A percentile compares a stretch with the other conserved stretches of the same genome.
Conservation (phyloP, 2,888 invertebrate species). For the Drosophila glabriapex region DNA sequence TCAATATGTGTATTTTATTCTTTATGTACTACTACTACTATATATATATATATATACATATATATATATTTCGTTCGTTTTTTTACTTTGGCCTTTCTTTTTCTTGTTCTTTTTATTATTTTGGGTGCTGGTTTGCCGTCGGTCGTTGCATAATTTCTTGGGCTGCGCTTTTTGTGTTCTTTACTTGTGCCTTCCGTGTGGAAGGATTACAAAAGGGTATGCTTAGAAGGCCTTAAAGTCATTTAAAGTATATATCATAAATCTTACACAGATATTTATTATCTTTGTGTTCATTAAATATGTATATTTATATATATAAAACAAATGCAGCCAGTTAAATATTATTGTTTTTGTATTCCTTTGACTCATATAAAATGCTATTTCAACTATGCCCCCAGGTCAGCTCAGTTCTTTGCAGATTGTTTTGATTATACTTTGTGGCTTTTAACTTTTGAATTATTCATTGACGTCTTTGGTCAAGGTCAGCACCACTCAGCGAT, state of each 20-base stretch:
- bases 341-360: background rate
- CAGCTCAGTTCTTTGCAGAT: constrained; percentile 10
- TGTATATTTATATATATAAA: background rate
- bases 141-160: constrained; percentile 49
- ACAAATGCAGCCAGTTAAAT: background rate
- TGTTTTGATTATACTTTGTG: constrained; percentile 15
- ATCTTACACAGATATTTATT: background rate
- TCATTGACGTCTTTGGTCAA: constrained; percentile 48
- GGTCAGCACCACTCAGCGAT: constrained; percentile 26
- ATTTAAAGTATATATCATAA: background rate
- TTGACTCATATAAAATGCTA: background rate
- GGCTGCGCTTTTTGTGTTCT: constrained; percentile 18
- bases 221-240: background rate
- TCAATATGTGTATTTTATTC: constrained; percentile 40
- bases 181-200: background rate
- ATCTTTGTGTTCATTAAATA: background rate
- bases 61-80: background rate
- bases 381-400: constrained; percentile 10
- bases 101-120: constrained; percentile 11
- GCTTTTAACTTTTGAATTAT: constrained; percentile 39
- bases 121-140: constrained; percentile 19
- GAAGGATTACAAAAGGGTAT: constrained; percentile 17
- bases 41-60: background rate
- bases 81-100: constrained; percentile 15
- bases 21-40: constrained; percentile 2